These are phyloP conservation scores for Zaprionus lachaisei DNA, from an alignment of 1,140 invertebrate genomes.

Conservation along the genomic window DNA sequence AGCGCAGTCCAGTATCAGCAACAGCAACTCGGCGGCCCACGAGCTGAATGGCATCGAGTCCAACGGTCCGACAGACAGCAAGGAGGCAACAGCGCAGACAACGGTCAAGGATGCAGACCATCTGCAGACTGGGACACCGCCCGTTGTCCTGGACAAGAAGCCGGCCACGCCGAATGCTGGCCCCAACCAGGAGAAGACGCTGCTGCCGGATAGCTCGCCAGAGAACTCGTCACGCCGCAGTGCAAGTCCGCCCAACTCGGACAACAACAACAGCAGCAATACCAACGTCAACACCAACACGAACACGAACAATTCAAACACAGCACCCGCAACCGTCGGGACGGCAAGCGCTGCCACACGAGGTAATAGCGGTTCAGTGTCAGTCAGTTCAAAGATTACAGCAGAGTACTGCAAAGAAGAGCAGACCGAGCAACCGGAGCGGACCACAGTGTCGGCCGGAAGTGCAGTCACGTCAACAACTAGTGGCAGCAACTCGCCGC, in stretches of 20 bases:
- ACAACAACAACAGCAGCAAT: slow-evolving; percentile 57
- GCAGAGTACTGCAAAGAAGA: slow-evolving; percentile 23
- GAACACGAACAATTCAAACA: slow-evolving; percentile 23
- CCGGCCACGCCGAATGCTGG: slow-evolving; percentile 57
- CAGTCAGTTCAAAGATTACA: slow-evolving; percentile 24
- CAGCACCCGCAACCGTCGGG: slow-evolving; percentile 5
- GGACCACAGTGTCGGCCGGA: slow-evolving; percentile 46
- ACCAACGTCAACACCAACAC: slow-evolving; percentile 27
- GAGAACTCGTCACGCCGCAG: slow-evolving; percentile 60
- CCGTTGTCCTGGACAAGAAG: slow-evolving; percentile 62
- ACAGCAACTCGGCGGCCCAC: slow-evolving; percentile 53
- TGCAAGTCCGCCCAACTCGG: slow-evolving; percentile 59
- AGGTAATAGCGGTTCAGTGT: slow-evolving; percentile 40
- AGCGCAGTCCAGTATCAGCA: slow-evolving; percentile 70
- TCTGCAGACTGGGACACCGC: slow-evolving; percentile 52
- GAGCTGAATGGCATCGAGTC: slow-evolving; percentile 71
- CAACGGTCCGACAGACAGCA: slow-evolving; percentile 63
- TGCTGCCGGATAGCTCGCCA: slow-evolving; percentile 70
- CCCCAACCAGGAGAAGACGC: slow-evolving; percentile 49
- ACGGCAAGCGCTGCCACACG: slow-evolving; percentile 14
- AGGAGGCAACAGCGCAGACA: slow-evolving; percentile 40
- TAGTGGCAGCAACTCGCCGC: slow-evolving; percentile 74
- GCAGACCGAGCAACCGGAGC: slow-evolving; percentile 3
- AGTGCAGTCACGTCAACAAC: slow-evolving; percentile 76
- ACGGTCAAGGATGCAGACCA: slow-evolving; percentile 51